A percentile compares a stretch with the other conserved stretches of the same genome.
These are phyloP conservation scores for Mastigias papua DNA, from an alignment of 30 jellyfish, hydroid and myxozoan species.

Conservation along the genomic window DNA sequence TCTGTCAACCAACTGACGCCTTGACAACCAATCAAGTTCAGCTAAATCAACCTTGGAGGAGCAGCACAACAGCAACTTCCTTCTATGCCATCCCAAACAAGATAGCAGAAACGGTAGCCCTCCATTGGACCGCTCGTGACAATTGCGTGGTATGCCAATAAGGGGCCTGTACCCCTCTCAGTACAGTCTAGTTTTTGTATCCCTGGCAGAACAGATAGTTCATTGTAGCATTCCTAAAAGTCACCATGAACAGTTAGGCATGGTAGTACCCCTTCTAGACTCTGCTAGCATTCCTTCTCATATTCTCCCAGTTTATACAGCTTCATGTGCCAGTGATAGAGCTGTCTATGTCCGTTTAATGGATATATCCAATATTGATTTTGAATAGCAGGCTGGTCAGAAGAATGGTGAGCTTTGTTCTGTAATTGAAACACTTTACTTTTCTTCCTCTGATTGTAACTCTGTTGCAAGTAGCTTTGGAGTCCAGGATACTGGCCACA, in stretches of 20 bases:
- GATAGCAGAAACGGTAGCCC: conserved; percentile 7
- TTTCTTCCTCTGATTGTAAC: not conserved
- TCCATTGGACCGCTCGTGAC: conserved; percentile 6
- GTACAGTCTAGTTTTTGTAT: conserved; percentile 5
- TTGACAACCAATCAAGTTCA: not conserved
- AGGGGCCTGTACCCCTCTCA: conserved; percentile 19
- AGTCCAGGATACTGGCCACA: not conserved
- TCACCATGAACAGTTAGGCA: conserved; percentile 31
- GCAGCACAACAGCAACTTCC: conserved; percentile 12
- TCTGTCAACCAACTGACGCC: no score
- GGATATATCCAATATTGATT: conserved; percentile 27
- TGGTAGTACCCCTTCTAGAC: conserved; percentile 9
- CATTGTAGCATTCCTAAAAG: conserved; percentile 21
- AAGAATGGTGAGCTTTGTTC: conserved; percentile 42
- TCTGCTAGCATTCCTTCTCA: not conserved
- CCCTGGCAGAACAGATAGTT: conserved; percentile 38
- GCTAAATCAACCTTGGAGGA: conserved; percentile 8
- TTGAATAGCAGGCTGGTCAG: conserved; percentile 54
- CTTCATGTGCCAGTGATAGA: conserved; percentile 18
- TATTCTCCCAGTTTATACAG: conserved; percentile 31
- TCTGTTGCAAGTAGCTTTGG: not conserved
- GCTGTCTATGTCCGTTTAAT: conserved; percentile 33
- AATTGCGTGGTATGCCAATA: conserved; percentile 5
- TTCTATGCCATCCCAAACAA: not conserved
- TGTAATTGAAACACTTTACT: conserved; percentile 14